These are phyloP conservation scores for Arbacia lixula DNA, from an alignment of 53 echinoderm and acorn worm species.

Conservation along the genomic window DNA sequence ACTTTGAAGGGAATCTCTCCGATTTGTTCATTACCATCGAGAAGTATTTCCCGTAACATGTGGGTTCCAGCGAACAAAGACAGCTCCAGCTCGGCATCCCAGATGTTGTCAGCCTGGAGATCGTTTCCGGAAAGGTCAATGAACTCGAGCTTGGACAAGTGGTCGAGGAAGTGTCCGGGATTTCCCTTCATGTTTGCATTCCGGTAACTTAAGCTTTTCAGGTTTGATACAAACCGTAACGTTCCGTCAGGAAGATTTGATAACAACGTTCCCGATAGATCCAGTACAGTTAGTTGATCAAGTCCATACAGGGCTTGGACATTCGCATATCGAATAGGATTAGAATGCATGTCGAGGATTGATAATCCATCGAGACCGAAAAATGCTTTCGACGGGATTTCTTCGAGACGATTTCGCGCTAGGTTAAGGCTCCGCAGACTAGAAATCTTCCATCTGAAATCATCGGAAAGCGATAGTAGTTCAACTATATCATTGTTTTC, in stretches of 20 bases:
- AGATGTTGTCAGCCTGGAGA: background rate
- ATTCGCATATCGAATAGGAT: conserved; percentile 15
- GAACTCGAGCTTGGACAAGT: background rate
- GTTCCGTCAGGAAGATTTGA: background rate
- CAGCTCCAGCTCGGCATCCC: conserved; percentile 16
- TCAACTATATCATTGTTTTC: conserved; percentile 15
- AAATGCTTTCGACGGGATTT: conserved; percentile 22
- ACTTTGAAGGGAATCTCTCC: conserved; percentile 2
- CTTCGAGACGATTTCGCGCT: conserved; percentile 27
- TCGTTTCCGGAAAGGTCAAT: conserved; percentile 32
- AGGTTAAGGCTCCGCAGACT: conserved; percentile 9
- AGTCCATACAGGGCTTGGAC: conserved; percentile 1
- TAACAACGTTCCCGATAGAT: conserved; percentile 24
- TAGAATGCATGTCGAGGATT: conserved; percentile 17
- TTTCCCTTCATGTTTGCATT: background rate
- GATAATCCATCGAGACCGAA: conserved; percentile 18
- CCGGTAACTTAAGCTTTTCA: conserved; percentile 12
- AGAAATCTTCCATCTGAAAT: background rate
- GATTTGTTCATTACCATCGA: background rate
- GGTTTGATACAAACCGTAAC: conserved; percentile 26
- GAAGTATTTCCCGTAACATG: conserved; percentile 27
- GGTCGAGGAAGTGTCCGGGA: background rate
- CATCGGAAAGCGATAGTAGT: background rate
- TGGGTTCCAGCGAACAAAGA: conserved; percentile 12
- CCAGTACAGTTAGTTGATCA: background rate